Base-by-base conservation (phyloP, 2,113 vertebrate species). In the Glareola pratincola region DNA sequence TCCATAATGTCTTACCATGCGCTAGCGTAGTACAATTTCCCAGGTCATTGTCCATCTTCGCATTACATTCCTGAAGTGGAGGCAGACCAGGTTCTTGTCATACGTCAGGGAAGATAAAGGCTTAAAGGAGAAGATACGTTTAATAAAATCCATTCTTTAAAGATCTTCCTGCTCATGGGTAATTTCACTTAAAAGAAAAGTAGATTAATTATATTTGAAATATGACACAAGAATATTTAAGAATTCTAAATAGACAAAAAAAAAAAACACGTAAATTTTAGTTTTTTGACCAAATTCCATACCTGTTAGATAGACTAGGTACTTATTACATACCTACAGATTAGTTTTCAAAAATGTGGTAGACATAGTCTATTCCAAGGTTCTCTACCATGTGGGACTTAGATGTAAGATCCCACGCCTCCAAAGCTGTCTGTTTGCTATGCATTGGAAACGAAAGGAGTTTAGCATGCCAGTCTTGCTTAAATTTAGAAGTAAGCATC, bases 401-500 rank as follows among this genome's bases (percentile, higher is more conserved):
- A 39, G 0, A 73, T 30, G 0, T 63, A 72, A 82, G 51, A 82
- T 45, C 27, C 57, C 39, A 47, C 8, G 5, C 34, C 50, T 83
- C 24, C 54, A 77, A 73, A 95, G 27, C 14, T 79, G 14, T 66
- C 79, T 92, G 32, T 85, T 73, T 92, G 43, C 20, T 64, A 18
- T 53, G 41, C 24, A 53, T 18, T 77, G 59, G 48, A 66, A 94
- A 91, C 0, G 14, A 90, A 82, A 91, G 16, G 11, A 87, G 9
- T 90, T 95, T 73, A 82, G 8, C 32, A 45, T 69, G 79, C 83
- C 74, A 88, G 17, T 74, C 43, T 88, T 88, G 50, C 68, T 90
- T 91, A 91, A 91, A 91, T 92, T 86, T 92, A 92, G 72, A 85
- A 90, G 39, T 39, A 77, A 85, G 67, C 73, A 62, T 88, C n/a